These are phyloP conservation scores for Psammodynastes pulverulentus DNA, from an alignment of 2,113 vertebrate genomes.

Conservation along the genomic window DNA sequence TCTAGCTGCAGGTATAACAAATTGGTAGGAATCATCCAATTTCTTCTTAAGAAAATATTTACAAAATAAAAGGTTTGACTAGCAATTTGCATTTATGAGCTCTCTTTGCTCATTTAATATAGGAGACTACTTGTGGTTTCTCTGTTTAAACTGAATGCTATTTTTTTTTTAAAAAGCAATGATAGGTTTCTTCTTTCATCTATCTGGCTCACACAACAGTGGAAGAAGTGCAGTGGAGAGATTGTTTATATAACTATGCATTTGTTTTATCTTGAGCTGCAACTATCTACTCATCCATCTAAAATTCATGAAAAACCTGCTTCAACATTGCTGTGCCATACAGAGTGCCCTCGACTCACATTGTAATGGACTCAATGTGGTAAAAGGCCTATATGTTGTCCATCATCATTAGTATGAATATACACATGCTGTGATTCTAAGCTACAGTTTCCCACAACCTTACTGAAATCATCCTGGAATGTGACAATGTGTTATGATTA, in stretches of 20 bases:
- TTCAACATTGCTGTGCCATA: neutral
- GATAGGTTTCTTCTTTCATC: neutral
- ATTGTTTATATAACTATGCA: neutral
- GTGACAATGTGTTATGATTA: neutral
- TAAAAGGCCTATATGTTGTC: neutral
- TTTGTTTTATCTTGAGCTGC: neutral
- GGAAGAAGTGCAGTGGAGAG: neutral
- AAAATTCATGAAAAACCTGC: neutral
- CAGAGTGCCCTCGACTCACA: neutral
- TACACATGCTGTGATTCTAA: neutral
- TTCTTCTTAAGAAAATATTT: conserved; percentile 51
- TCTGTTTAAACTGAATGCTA: neutral
- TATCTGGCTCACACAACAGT: neutral
- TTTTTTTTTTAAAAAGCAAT: neutral
- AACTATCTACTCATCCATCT: neutral
- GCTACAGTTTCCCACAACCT: neutral
- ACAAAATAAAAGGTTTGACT: conserved; percentile 44
- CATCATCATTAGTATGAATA: neutral
- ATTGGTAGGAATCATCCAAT: conserved; percentile 18
- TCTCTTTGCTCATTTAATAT: conserved; percentile 27
- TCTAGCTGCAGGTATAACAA: conserved; percentile 45
- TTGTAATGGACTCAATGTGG: neutral
- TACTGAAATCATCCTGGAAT: neutral
- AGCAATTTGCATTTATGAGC: neutral
- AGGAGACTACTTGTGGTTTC: neutral